Base-by-base conservation (phyloP, 2,888 invertebrate species). In the Osmoderma eremita region DNA sequence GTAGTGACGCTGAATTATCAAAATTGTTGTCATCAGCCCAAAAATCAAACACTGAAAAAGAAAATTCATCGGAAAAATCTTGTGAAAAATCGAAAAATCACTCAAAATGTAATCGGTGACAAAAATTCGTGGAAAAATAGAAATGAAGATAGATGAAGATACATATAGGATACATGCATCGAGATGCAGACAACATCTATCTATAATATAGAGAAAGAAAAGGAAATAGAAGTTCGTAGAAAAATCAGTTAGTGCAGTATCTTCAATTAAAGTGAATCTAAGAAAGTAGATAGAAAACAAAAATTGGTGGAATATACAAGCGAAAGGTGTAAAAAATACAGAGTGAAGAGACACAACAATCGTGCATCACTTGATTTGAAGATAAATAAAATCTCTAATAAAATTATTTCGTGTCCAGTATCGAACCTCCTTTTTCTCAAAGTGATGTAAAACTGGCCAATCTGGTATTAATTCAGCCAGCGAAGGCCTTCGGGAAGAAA, bases 391-490 rank as follows among this genome's bases (percentile, higher is more conserved):
- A 30, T 56, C 71, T 53, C 30, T 36, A 30, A 41, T 61, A 69
- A 68, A 63, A 66, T 24, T 63, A 63, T 68, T 68, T 49, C 62
- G 53, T 48, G 50, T 67, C 75, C 77, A 75, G 77, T 78, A 75
- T 87, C 91, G 89, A 91, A 94, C 93, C 93, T 94, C 93, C 88
- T 90, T 88, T 87, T 86, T 89, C 86, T 87, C 87, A 88, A 90
- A 89, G 86, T 89, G 90, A 84, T 92, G 91, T 82, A 94, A 90
- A 83, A 90, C 91, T 81, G 96, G 96, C 95, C 96, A 97, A 87
- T 96, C 96, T 81, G 95, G 96, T 84, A 97, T 96, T 87, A 95
- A 88, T 87, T 97, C 96, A 80, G 94, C 94, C 85, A 95, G 88
- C 81, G 94, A 95, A 82, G 90, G 91, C 87, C 94, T 89, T 88